Conservation (phyloP, 2,113 vertebrate species). For the Triplophysa dalaica region DNA sequence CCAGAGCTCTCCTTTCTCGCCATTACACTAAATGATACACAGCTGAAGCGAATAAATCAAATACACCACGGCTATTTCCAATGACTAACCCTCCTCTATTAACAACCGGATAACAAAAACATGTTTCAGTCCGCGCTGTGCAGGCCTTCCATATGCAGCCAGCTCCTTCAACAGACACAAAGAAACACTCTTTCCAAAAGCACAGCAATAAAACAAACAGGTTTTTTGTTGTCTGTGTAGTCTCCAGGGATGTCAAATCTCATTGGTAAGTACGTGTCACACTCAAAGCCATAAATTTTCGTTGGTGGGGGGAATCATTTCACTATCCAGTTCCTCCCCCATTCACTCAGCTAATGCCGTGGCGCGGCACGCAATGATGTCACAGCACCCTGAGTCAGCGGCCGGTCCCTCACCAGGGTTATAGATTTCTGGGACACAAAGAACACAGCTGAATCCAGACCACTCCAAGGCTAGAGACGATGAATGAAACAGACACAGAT, state of each 20-base stretch:
- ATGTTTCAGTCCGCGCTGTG: constrained; percentile 22
- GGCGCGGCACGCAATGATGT: constrained; percentile 37
- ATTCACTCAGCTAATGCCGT: constrained; percentile 30
- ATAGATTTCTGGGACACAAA: constrained; percentile 29
- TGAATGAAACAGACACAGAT: not conserved
- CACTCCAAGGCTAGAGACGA: not conserved
- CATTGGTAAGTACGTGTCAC: constrained; percentile 17
- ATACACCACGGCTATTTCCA: constrained; percentile 47
- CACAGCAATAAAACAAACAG: constrained; percentile 19
- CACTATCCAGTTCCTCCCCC: constrained; percentile 46
- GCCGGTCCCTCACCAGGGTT: not conserved
- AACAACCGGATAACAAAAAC: constrained; percentile 33
- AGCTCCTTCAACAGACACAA: constrained; percentile 17
- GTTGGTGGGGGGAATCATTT: constrained; percentile 51
- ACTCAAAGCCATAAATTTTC: constrained; percentile 42
- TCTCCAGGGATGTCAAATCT: constrained; percentile 32
- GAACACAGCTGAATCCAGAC: not conserved
- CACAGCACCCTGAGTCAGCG: constrained; percentile 49
- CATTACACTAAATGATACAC: constrained; percentile 57
- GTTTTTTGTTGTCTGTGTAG: not conserved
- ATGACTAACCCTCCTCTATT: constrained; percentile 26
- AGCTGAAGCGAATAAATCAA: constrained; percentile 56
- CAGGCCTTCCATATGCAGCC: constrained; percentile 20
- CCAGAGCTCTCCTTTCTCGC: constrained; percentile 66
- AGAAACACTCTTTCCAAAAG: constrained; percentile 11